Evolutionary conservation across 2,888 invertebrate genomes (phyloP), one percentile per base, ranked within the genome.

Genomic region (Drosophila merina): DNA sequence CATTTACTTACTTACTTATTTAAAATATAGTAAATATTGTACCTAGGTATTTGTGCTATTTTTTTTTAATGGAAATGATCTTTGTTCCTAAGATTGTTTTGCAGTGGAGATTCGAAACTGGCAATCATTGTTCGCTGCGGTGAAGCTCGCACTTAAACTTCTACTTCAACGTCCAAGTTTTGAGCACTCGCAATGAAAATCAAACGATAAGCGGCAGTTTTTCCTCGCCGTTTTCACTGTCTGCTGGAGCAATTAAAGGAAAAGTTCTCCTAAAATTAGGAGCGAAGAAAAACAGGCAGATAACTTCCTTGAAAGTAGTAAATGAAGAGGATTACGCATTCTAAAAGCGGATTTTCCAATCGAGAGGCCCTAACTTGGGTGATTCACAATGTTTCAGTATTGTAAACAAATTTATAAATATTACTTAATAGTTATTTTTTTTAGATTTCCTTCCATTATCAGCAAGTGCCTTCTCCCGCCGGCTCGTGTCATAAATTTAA

Each of bases 151-250:
- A 57, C 48, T 57, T 48, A 48, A 48, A 48, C 38, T 57, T 1
- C 14, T 58, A 58, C 59, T 48, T n/a, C 48, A 59, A 57, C 51
- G 69, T 25, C 50, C 47, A 69, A 64, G 64, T 64, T 64, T 30
- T 25, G 30, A 30, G 57, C 64, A 72, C 70, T 84, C 56, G 62
- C 75, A 75, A 52, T 70, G 66, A 76, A 63, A 78, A 80, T 84
- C 75, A 77, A 75, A 79, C 86, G 80, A 85, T 85, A 80, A 80
- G 79, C 79, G 74, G 49, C 70, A 74, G 79, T 85, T 74, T 75
- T 79, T 67, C 68, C 42, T 30, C 14, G 57, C 72, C 67, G 57
- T 47, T 55, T 58, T 79, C 49, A 63, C 55, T 78, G 64, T 85
- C 80, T 85, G 76, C 33, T 42, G 25, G 33, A 68, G 82, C 82